phyloP scores from a whole-genome alignment of 2,113 vertebrate genomes.

The Hymenochirus boettgeri region DNA sequence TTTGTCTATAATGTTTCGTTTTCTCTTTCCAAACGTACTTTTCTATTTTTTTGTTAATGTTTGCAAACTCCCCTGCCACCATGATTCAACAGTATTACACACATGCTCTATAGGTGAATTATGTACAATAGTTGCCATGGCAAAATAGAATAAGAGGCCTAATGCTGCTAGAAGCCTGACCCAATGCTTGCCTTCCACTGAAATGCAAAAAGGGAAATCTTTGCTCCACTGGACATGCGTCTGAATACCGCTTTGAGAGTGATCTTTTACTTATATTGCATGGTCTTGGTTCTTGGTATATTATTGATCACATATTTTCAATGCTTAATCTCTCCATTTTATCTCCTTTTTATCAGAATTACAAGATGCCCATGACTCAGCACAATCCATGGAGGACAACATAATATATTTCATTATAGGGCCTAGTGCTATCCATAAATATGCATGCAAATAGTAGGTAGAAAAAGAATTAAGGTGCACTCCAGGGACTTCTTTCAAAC shows the following conservation, averaged over 20 bases:
- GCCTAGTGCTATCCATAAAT: too few species aligned
- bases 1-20: slow-evolving; percentile 26
- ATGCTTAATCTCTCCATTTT: slow-evolving; percentile 17
- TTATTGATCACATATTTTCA: slow-evolving; percentile 38
- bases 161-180: slow-evolving; percentile 55
- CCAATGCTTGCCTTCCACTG: slow-evolving; percentile 44
- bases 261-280: slow-evolving; percentile 40
- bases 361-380: slow-evolving; percentile 33
- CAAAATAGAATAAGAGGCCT: slow-evolving; percentile 47
- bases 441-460: too few species aligned
- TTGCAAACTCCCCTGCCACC: slow-evolving; percentile 34
- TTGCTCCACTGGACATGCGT: slow-evolving; percentile 35
- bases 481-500: too few species aligned
- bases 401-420: too few species aligned
- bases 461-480: too few species aligned
- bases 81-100: rapidly evolving
- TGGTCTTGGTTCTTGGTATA: slow-evolving; percentile 43
- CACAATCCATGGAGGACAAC: slow-evolving; percentile 9
- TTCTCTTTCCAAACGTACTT: slow-evolving; percentile 17
- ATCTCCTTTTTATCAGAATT: background rate
- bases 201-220: slow-evolving; percentile 16
- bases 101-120: background rate
- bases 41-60: slow-evolving; percentile 31
- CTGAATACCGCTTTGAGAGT: slow-evolving; percentile 27
- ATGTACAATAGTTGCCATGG: slow-evolving; percentile 29